Evolutionary conservation across 2,888 invertebrate species (phyloP).

Genomic region (Limnephilus marmoratus): DNA sequence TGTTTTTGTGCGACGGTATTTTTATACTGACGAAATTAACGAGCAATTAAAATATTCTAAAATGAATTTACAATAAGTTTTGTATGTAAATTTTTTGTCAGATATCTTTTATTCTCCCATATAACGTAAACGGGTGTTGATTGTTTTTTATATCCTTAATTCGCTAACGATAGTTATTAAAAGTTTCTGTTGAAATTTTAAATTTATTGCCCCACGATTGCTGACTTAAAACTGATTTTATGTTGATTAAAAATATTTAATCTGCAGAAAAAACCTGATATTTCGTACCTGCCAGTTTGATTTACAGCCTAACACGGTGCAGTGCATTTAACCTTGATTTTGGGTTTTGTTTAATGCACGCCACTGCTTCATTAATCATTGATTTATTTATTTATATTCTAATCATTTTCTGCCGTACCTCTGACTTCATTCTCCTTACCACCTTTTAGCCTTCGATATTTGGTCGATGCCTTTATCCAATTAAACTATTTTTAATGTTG

Average conservation of each 20-base stretch:
- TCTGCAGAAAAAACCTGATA: slow-evolving; percentile 2
- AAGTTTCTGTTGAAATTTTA: background rate
- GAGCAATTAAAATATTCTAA: background rate
- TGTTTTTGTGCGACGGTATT: background rate
- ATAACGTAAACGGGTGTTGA: background rate
- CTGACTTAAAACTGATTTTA: background rate
- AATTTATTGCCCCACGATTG: background rate
- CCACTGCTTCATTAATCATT: slow-evolving; percentile 30
- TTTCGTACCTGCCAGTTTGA: slow-evolving; percentile 52
- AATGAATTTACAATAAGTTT: background rate
- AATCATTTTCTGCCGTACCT: background rate
- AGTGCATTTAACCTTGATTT: slow-evolving; percentile 52
- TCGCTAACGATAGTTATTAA: background rate
- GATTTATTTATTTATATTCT: slow-evolving; percentile 38
- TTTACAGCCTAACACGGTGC: slow-evolving; percentile 43
- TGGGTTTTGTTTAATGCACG: slow-evolving; percentile 36
- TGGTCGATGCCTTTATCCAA: background rate
- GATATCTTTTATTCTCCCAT: background rate
- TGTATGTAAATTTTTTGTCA: background rate
- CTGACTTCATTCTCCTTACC: background rate
- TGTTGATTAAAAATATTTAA: background rate
- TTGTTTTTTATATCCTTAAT: background rate
- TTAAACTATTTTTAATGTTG: background rate
- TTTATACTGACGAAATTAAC: background rate
- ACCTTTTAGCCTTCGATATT: background rate